Base-by-base conservation (phyloP, 2,113 vertebrate genomes). In the Cynoglossus semilaevis region DNA sequence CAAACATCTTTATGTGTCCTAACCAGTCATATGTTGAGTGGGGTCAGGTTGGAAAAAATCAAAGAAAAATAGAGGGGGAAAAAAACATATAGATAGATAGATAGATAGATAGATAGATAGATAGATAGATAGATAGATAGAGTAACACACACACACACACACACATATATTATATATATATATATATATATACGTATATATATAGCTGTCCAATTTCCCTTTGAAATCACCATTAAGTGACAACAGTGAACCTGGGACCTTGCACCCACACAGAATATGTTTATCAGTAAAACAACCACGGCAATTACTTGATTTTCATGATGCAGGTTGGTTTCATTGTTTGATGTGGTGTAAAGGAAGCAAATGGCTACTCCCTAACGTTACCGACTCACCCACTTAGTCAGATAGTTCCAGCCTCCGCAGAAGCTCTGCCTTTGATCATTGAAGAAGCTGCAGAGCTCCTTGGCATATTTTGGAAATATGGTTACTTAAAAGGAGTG, bases 301-400 rank as follows among this genome's bases (percentile, higher is more conserved):
- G 29, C 57, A 62, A 63, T 57, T 13, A 52, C n/a, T 7, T 18
- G 0, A 46, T 51, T 47, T 57, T 14, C 48, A 70, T 37, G n/a
- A 52, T 11, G 51, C 11, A 42, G 29, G 37, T 42, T 12, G 16
- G 46, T 1, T 22, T 41, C 45, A 18, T 15, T 22, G 35, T 52
- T 15, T 37, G 41, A 57, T 57, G 52, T 15, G 11, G 51, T 17
- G 0, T 2, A 17, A 51, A 5, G 38, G 41, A 43, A 48, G 7
- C 8, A 53, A 55, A 41, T 0, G 15, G 9, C 4, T n/a, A n/a
- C 22, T 22, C 8, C 55, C 19, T 9, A 19, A 55, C 37, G 16
- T 36, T 9, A 17, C n/a, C n/a, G 16, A n/a, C 47, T 52, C 53
- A 12, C 12, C 37, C 37, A 38, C 9, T 38, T 38, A 38, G 13